Evolutionary conservation across 1,140 invertebrate genomes (phyloP), one percentile per base, ranked within the genome.

Genomic region (Neodiprion pinetum): DNA sequence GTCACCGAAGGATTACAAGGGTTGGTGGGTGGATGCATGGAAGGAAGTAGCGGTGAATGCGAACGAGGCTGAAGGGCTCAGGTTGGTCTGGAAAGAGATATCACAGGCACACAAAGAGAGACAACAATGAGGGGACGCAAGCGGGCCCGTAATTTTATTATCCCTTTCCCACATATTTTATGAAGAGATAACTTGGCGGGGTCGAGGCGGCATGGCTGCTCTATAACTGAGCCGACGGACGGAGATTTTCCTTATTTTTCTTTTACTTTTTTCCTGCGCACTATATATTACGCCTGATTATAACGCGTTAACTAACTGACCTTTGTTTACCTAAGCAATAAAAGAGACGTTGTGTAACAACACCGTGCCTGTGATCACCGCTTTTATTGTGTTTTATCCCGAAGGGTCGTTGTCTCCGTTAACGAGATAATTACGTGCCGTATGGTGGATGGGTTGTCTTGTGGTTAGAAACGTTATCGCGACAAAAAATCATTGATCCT

Each of bases 261-360:
- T 40, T 40, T 40, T 40, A 40, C 28, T 40, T 40, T 40, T 40
- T 40, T 5, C 28, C 28, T 40, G 5, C 28, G 28, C 28, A 40
- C 5, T 5, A 2, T 40, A 0, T 3, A 40, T 40, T 40, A 40
- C 1, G 28, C 28, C 28, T 3, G 28, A 9, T 5, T 17, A 61
- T 61, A 17, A 61, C 9, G 53, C 53, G 11, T 61, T 61, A 61
- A 61, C 9, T 5, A 61, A 61, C 53, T 9, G 53, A 61, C 53
- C 53, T 61, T 61, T 61, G 53, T 61, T 61, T 61, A 61, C 53
- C 4, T 61, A 61, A 61, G 53, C 53, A 61, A 61, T 61, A 61
- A 61, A 61, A 61, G 53, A 9, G 53, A 61, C 53, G n/a, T 12
- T 61, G 53, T 61, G n/a, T 17, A 40, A 61, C 53, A 40, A 61